Conservation (phyloP, 35 echinoderm and acorn worm genomes). For the Patiria miniata region DNA sequence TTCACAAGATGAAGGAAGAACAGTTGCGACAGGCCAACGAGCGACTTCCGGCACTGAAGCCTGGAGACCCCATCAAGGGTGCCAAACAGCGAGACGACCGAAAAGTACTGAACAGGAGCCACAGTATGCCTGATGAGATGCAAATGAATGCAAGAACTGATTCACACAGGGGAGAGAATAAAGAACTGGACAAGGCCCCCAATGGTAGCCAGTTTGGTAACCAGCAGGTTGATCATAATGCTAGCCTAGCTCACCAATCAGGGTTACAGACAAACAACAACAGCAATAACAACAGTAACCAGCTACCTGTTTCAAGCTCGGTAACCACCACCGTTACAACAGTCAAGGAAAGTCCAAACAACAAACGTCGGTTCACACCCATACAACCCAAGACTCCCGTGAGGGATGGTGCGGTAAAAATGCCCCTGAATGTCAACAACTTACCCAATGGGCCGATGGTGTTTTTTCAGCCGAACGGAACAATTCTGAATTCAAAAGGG, state of each 20-base stretch:
- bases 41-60: conserved; percentile 16
- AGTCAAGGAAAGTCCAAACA: conserved; percentile 88
- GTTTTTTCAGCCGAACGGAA: conserved; percentile 4
- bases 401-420: conserved; percentile 33
- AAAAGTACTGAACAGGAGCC: conserved; percentile 11
- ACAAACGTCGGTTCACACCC: conserved; percentile 83
- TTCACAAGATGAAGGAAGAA: conserved; percentile 38
- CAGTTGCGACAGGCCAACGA: conserved; percentile 51
- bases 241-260: neutral
- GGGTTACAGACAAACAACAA: conserved; percentile 5
- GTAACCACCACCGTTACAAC: neutral
- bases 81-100: neutral
- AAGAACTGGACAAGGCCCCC: neutral
- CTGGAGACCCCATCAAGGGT: neutral
- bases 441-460: neutral
- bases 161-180: neutral
- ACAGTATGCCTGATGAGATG: conserved; percentile 19
- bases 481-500: conserved; percentile 8
- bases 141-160: conserved; percentile 23
- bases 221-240: neutral
- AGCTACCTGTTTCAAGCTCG: neutral
- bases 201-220: neutral
- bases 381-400: conserved; percentile 88
- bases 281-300: conserved; percentile 4
- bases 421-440: too few species aligned